Evolutionary conservation across 2,888 invertebrate genomes (phyloP), one percentile per base, ranked within the genome.

Genomic region (Stenurella melanura): DNA sequence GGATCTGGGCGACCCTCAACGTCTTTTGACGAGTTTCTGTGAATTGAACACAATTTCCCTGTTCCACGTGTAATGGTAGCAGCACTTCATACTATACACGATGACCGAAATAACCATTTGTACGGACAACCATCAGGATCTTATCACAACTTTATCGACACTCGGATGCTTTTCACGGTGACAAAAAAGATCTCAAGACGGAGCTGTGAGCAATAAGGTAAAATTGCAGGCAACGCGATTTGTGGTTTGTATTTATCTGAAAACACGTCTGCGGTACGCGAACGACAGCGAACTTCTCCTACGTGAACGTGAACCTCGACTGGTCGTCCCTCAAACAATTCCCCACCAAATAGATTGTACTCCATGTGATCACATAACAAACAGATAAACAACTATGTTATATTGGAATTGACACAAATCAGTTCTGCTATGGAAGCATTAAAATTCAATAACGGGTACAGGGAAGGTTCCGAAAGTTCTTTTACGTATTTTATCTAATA

Each of bases 1-100:
- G 73, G 76, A 54, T 77, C 70, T 30, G 73, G 54, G 56, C 26
- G 21, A n/a, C 19, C 64, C 63, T 95, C 96, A 95, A 93, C 96
- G 96, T 96, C 96, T 95, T 91, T 96, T 96, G 87, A 96, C 96
- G 89, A 96, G 92, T 92, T 96, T 96, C 90, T 96, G 96, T 90
- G 96, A 96, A 92, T 96, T 96, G 92, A 96, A 94, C 91, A 96
- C 95, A 90, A 96, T 96, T 92, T 96, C 96, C 91, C 95, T 94
- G 91, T 96, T 96, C 96, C 96, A 96, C 92, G 95, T 95, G 93
- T 95, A 96, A 90, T 93, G 94, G 93, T 96, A 96, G 91, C 93
- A 93, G 93, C 94, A 95, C 92, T 91, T 92, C 92, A 92, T 92
- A 90, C 92, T 92, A 92, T 89, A 85, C 86, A 86, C 85, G 85